Evolutionary conservation across 2,888 invertebrate species (phyloP).

Genomic region (Xanthorhoe spadicearia): DNA sequence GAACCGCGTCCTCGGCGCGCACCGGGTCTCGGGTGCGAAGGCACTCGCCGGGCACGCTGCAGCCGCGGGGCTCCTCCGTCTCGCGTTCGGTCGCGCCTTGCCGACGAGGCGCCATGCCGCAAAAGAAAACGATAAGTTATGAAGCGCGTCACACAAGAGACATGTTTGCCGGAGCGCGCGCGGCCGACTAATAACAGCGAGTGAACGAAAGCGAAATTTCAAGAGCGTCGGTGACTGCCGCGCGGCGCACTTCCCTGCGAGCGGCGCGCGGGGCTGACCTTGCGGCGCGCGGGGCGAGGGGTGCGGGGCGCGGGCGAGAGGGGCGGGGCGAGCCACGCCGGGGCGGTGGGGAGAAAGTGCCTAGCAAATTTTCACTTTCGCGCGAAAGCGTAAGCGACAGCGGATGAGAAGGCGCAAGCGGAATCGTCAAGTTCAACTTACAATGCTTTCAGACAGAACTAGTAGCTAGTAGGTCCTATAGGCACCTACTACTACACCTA

Average conservation of each 20-base stretch:
- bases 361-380: slow-evolving; percentile 81
- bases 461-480: background rate
- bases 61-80: slow-evolving; percentile 85
- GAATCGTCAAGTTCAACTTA: slow-evolving; percentile 11
- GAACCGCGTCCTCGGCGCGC: slow-evolving; percentile 90
- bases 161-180: slow-evolving; percentile 86
- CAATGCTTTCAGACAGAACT: background rate
- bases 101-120: slow-evolving; percentile 80
- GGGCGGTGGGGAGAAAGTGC: slow-evolving; percentile 81
- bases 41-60: slow-evolving; percentile 94
- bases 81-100: slow-evolving; percentile 80
- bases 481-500: no score
- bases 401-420: slow-evolving; percentile 42
- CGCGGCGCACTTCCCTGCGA: slow-evolving; percentile 62
- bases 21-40: slow-evolving; percentile 88
- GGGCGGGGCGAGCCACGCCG: slow-evolving; percentile 63
- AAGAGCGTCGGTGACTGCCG: slow-evolving; percentile 80
- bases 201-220: slow-evolving; percentile 89
- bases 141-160: slow-evolving; percentile 83
- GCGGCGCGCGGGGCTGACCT: slow-evolving; percentile 67
- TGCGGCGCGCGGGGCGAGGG: slow-evolving; percentile 63
- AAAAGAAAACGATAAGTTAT: slow-evolving; percentile 74
- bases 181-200: slow-evolving; percentile 85
- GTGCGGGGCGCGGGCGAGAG: slow-evolving; percentile 60
- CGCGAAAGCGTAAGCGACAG: slow-evolving; percentile 67